A percentile compares a stretch with the other conserved stretches of the same genome.
Evolutionary conservation across 1,140 invertebrate genomes (phyloP).

Genomic region (Bombus balteatus): DNA sequence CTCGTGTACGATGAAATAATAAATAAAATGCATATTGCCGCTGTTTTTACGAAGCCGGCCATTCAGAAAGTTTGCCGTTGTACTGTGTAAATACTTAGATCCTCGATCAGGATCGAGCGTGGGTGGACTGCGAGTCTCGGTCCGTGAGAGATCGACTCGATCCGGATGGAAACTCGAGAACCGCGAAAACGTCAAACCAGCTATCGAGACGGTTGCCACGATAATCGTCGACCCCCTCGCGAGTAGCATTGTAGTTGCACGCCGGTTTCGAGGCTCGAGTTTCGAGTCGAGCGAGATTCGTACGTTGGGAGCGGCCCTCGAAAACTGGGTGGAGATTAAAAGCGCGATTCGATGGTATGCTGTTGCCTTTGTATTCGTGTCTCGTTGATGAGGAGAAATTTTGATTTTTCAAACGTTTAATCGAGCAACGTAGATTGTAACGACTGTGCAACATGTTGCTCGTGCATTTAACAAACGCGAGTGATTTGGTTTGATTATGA

Average conservation of each 20-base stretch:
- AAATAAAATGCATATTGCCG: no score
- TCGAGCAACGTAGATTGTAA: not conserved
- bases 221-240: not conserved
- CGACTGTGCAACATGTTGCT: not conserved
- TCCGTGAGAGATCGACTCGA: constrained; percentile 50
- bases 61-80: no score
- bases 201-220: not conserved
- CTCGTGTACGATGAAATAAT: no score
- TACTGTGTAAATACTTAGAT: constrained; percentile 37
- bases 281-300: not conserved
- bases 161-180: constrained; percentile 54
- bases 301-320: constrained; percentile 9
- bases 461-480: not conserved
- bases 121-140: constrained; percentile 48
- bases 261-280: not conserved
- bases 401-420: not conserved
- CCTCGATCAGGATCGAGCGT: constrained; percentile 43
- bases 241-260: not conserved
- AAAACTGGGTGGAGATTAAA: constrained; percentile 18
- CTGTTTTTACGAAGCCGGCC: no score
- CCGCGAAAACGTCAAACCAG: constrained; percentile 5
- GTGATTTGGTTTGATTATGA: not conserved
- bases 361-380: not conserved
- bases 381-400: not conserved
- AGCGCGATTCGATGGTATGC: not conserved